phyloP scores from a whole-genome alignment of 2,888 invertebrate genomes.

The Eristalis intricaria region DNA sequence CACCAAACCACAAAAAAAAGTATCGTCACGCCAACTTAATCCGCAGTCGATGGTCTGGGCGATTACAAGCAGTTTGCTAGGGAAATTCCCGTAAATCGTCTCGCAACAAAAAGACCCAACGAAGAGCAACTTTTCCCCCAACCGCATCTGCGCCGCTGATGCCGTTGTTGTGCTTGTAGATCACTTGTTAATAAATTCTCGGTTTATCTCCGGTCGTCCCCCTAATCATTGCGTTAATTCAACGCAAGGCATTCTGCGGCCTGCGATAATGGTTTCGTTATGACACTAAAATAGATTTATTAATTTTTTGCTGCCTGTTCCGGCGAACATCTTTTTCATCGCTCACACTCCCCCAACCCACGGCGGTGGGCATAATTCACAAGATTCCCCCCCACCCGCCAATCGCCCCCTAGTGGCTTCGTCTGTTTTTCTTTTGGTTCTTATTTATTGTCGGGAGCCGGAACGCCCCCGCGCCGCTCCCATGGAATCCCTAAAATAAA shows the following conservation, averaged over 20 bases:
- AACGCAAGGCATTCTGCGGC: conserved; percentile 40
- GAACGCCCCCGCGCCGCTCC: background rate
- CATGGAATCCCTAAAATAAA: conserved; percentile 30
- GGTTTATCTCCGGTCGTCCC: conserved; percentile 34
- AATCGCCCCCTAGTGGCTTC: background rate
- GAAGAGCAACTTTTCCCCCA: too few species aligned
- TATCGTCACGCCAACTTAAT: conserved; percentile 19
- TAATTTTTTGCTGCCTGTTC: conserved; percentile 40
- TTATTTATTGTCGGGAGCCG: background rate
- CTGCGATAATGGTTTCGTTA: conserved; percentile 56
- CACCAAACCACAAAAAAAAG: conserved; percentile 15
- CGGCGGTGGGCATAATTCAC: conserved; percentile 54
- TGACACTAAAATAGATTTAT: conserved; percentile 65
- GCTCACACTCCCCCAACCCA: conserved; percentile 27
- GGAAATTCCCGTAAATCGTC: conserved; percentile 31
- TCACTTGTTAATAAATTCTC: conserved; percentile 42
- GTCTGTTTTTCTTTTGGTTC: background rate
- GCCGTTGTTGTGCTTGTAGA: background rate
- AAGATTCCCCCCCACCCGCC: conserved; percentile 6
- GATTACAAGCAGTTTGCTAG: conserved; percentile 33
- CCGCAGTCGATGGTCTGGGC: conserved; percentile 13
- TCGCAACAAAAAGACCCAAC: conserved; percentile 3
- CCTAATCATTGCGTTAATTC: conserved; percentile 64
- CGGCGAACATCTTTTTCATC: conserved; percentile 17
- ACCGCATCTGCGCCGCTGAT: background rate